Evolutionary conservation across 2,797 vertebrate species (phyloP).

Genomic region (Halcyon badia): DNA sequence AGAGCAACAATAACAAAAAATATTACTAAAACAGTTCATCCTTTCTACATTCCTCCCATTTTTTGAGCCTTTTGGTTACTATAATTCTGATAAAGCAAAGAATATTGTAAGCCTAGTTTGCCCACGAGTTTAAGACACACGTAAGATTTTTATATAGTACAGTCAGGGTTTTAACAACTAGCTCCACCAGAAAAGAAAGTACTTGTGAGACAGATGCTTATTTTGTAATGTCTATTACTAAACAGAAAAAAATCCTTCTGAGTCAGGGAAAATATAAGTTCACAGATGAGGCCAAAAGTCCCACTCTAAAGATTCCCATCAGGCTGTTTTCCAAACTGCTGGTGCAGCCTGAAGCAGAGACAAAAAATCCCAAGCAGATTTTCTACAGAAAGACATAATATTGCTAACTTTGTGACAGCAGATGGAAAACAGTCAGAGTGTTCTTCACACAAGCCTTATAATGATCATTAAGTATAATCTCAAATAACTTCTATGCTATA

Average conservation of each 20-base stretch:
- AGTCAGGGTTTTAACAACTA: not conserved
- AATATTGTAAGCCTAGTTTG: not conserved
- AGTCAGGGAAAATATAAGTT: constrained; percentile 16
- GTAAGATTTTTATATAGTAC: not conserved
- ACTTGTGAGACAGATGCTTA: not conserved
- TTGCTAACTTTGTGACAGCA: not conserved
- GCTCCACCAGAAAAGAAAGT: not conserved
- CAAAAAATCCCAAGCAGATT: not conserved
- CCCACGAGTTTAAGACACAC: not conserved
- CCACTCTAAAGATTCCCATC: not conserved
- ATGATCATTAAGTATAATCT: not conserved
- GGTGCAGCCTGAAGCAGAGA: not conserved
- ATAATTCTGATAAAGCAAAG: not conserved
- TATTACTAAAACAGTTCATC: not conserved
- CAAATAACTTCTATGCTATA: not conserved
- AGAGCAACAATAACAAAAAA: not conserved
- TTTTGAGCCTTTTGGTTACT: not conserved
- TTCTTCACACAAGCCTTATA: not conserved
- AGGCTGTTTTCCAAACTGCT: constrained; percentile 4
- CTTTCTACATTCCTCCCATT: not conserved
- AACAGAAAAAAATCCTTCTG: not conserved
- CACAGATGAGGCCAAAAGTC: constrained; percentile 2
- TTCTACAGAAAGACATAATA: not conserved
- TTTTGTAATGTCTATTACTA: constrained; percentile 18
- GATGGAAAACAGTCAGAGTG: not conserved